These are phyloP conservation scores for Nymphalis polychloros DNA, from an alignment of 2,888 invertebrate genomes.

Conservation along the genomic window DNA sequence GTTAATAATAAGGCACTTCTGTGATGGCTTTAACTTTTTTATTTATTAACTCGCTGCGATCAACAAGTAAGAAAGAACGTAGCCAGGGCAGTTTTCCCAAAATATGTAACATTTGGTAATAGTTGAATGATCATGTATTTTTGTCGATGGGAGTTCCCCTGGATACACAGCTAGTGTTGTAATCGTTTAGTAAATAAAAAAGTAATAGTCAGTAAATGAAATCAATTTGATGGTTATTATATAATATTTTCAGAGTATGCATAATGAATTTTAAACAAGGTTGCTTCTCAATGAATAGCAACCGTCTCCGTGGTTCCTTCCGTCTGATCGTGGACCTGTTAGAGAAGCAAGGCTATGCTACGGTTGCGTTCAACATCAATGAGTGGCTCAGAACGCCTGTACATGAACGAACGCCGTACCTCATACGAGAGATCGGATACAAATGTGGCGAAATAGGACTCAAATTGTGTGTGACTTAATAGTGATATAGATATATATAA, in stretches of 20 bases:
- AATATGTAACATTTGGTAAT: too few species aligned
- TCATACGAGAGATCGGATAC: conserved; percentile 79
- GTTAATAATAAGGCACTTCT: too few species aligned
- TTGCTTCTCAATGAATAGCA: conserved; percentile 83
- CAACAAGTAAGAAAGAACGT: too few species aligned
- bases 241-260: conserved; percentile 76
- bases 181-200: too few species aligned
- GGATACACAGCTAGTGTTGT: too few species aligned
- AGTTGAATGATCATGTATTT: too few species aligned
- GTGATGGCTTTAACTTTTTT: too few species aligned
- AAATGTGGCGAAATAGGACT: conserved; percentile 76
- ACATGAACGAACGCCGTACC: conserved; percentile 83
- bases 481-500: background rate
- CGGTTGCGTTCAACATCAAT: conserved; percentile 78
- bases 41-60: too few species aligned
- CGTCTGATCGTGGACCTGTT: conserved; percentile 78
- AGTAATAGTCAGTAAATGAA: background rate
- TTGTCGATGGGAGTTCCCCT: too few species aligned
- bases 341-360: conserved; percentile 79
- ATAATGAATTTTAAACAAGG: conserved; percentile 77
- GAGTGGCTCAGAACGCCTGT: conserved; percentile 80
- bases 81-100: too few species aligned
- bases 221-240: background rate
- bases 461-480: conserved; percentile 60
- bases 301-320: conserved; percentile 77